phyloP scores from a whole-genome alignment of 2,797 vertebrate species.

The Glyptemys insculpta region DNA sequence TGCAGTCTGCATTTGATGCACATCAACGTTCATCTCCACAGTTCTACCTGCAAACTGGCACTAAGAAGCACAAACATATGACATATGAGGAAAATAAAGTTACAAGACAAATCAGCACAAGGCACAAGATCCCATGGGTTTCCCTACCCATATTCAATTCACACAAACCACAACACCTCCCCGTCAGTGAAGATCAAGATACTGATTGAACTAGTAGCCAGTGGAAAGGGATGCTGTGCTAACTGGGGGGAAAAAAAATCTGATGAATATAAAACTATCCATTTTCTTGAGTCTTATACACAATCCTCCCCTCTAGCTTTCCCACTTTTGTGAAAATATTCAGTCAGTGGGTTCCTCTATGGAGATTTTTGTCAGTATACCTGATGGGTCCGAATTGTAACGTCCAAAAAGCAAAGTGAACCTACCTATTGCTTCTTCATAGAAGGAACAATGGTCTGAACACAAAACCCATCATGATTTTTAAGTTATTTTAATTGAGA shows the following conservation, averaged over 20 bases:
- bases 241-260: background rate
- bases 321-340: background rate
- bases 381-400: background rate
- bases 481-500: background rate
- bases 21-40: background rate
- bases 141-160: background rate
- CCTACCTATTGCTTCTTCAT: background rate
- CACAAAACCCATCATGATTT: background rate
- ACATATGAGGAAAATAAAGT: accelerated
- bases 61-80: accelerated
- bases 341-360: background rate
- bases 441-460: background rate
- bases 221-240: background rate
- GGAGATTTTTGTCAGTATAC: background rate
- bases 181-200: accelerated
- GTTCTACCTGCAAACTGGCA: background rate
- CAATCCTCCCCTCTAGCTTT: background rate
- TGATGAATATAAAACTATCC: background rate
- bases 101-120: background rate
- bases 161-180: accelerated
- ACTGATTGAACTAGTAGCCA: background rate
- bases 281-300: background rate
- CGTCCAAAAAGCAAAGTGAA: background rate
- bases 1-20: background rate
- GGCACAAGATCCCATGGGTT: accelerated